Evolutionary conservation across 2,113 vertebrate species (phyloP), one percentile per base, ranked within the genome.

Genomic region (Amblyornis subalaris): DNA sequence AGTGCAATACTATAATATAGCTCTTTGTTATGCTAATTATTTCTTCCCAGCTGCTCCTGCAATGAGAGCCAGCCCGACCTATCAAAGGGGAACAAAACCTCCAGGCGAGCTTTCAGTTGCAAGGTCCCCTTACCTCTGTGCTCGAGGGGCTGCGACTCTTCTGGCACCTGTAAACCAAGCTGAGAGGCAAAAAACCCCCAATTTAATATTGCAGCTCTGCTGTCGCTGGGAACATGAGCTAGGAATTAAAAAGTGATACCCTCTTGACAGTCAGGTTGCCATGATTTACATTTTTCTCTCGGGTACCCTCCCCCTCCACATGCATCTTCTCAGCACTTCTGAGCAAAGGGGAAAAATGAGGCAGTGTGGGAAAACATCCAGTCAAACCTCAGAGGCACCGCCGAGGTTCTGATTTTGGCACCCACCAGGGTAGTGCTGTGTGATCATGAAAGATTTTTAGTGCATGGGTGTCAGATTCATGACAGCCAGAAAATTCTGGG

Each of bases 1-100:
- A 85, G 75, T 80, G 78, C 92, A 50, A 96, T 94, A 64, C 93
- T 94, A 40, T 38, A 91, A 96, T 86, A 90, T 60, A 85, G 96
- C 92, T 95, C 97, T 98, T 98, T 98, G 98, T 98, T 97, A 98
- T 97, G 97, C 95, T 97, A 98, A 98, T 98, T 97, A 82, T 87
- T 90, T 88, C 96, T 97, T 97, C 94, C 96, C 98, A 98, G 98
- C 97, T 97, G 96, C 97, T 97, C 91, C 94, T 94, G 96, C 97
- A 97, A 85, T 22, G 69, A 75, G 82, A 78, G 72, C 95, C 95
- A 97, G 95, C 90, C 85, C 79, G 38, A 90, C 94, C 96, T 96
- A 95, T 91, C 96, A 94, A 94, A 93, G 64, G 92, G 96, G 96
- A 97, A 96, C 85, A 86, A 95, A 97, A 96, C 65, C 93, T 93